Evolutionary conservation across 2,888 invertebrate genomes (phyloP).

Genomic region (Cantharis rufa): DNA sequence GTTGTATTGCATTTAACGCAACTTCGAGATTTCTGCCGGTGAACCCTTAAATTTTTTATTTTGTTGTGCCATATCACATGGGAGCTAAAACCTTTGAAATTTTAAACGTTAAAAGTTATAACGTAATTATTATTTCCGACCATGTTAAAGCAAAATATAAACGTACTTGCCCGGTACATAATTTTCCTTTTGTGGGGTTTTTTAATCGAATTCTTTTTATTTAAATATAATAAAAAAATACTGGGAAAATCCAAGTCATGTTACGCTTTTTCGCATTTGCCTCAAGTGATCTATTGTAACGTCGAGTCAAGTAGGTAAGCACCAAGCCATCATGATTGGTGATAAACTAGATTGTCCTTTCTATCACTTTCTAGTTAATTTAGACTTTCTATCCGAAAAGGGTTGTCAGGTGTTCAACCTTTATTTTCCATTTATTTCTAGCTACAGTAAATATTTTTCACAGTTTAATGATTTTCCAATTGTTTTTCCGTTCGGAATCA

Average conservation of each 20-base stretch:
- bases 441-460: not conserved
- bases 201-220: not conserved
- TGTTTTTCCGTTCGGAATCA: not conserved
- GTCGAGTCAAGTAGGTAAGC: not conserved
- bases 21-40: too few species aligned
- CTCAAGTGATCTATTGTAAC: not conserved
- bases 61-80: not conserved
- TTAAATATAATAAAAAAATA: not conserved
- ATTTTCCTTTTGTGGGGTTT: not conserved
- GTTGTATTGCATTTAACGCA: not conserved
- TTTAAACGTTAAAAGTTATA: not conserved
- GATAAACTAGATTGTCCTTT: not conserved
- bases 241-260: not conserved
- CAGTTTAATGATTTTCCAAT: not conserved
- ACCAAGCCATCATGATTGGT: conserved; percentile 1
- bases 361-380: conserved; percentile 1
- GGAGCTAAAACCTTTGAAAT: not conserved
- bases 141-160: not conserved
- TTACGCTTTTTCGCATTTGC: not conserved
- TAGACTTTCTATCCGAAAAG: not conserved
- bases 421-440: not conserved
- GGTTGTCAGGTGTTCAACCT: not conserved
- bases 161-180: not conserved
- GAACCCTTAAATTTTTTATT: not conserved
- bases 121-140: not conserved